Base-by-base conservation (phyloP, 2,113 vertebrate species). In the Prietella phreatophila region DNA sequence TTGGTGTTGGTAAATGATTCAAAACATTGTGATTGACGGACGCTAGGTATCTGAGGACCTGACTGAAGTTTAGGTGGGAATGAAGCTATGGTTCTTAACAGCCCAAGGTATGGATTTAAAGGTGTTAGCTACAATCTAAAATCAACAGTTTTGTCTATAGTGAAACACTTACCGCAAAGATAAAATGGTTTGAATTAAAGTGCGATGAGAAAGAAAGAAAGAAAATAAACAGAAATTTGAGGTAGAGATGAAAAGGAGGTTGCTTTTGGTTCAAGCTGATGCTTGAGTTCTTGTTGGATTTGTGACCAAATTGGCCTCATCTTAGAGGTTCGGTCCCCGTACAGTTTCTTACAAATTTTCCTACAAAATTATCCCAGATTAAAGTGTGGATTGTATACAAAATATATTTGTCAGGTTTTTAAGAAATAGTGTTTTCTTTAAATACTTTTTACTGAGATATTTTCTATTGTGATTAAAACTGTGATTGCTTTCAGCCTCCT, bases 121-220 rank as follows among this genome's bases (percentile, higher is more conserved):
- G 13, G 36, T 15, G n/a, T 60, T 42, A 47, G 17, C 9, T 25
- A 14, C 11, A 50, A 76, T 47, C 10, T 20, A 75, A 27, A 42
- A 42, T 22, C 39, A 75, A 42, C 33, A 39, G 39, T 25, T 25
- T 13, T 75, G 8, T 42, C 36, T 47, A 42, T 11, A 50, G 4
- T 50, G 50, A 78, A 14, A 50, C 33, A 42, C 0, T 71, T 47
- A 27, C 47, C 47, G 17, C 25, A 79, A 53, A 7, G 27, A n/a
- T 63, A 69, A 86, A 76, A 85, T 79, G 69, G 42, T 85, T 80
- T 63, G 67, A 87, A 86, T 60, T 75, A 88, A 86, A 79, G 71
- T 83, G 27, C 30, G 27, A 79, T 53, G 39, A 80, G 5, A 50
- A 42, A 76, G 20, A 47, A 42, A 76, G 20, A 47, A 76, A 47